Conservation (phyloP, 2,797 vertebrate species). For the Semotilus atromaculatus region DNA sequence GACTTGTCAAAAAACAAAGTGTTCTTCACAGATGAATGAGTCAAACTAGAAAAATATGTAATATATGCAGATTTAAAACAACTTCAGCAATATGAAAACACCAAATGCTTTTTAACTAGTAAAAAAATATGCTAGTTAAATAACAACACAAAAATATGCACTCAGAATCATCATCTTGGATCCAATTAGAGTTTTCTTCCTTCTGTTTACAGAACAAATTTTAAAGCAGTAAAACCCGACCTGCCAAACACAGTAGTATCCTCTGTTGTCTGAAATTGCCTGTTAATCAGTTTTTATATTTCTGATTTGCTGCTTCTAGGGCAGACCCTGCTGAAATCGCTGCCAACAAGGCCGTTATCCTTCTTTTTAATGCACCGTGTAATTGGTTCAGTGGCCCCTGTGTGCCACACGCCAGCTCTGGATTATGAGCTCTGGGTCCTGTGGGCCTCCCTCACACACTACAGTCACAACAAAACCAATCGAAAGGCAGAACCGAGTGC, state of each 20-base stretch:
- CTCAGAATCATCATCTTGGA: not conserved
- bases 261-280: not conserved
- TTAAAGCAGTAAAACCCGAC: not conserved
- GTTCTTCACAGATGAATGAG: not conserved
- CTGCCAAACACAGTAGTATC: not conserved
- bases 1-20: not conserved
- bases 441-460: conserved; percentile 5
- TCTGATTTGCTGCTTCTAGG: conserved; percentile 23
- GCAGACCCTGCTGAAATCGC: conserved; percentile 33
- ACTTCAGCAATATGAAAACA: not conserved
- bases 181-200: not conserved
- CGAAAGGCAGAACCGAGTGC: conserved; percentile 16
- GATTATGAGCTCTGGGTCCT: conserved; percentile 60
- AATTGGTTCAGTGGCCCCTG: conserved; percentile 55
- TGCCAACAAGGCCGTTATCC: conserved; percentile 42
- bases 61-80: not conserved
- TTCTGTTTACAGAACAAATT: not conserved
- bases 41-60: not conserved
- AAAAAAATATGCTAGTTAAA: no score
- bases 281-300: conserved; percentile 22
- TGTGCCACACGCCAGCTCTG: conserved; percentile 35
- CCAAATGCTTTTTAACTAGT: not conserved
- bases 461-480: conserved; percentile 38
- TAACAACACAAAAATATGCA: no score
- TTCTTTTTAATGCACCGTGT: conserved; percentile 56